Evolutionary conservation across 1,140 invertebrate species (phyloP), one percentile per base, ranked within the genome.

Genomic region (Drosophila pseudoananassae): DNA sequence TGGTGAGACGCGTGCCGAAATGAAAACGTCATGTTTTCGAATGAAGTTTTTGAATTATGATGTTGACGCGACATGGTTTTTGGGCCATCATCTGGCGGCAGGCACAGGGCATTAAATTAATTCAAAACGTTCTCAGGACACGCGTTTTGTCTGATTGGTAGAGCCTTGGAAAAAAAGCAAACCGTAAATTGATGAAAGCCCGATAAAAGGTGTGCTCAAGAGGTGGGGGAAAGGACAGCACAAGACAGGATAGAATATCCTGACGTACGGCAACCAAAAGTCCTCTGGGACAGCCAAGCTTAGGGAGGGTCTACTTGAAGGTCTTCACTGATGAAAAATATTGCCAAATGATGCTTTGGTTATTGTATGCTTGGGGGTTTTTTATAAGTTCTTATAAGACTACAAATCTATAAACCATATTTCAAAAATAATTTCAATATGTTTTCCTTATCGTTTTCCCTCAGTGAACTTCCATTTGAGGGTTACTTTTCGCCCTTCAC

Each of bases 1-100:
- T 40, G 55, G 17, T 33, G 55, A 49, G 56, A 59, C 83, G 82
- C 82, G 82, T 88, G 82, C 82, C 82, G 78, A 85, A 85, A 85
- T 88, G 83, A 87, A 87, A 87, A 88, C 83, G 82, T 87, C 82
- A 87, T 87, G 82, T 88, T 87, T 87, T 87, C 71, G 83, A 88
- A 87, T 87, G 78, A 88, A 83, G 75, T 88, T 87, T 87, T 88
- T 87, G 82, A 87, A 87, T 87, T 87, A 88, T 87, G 82, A 81
- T 84, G 81, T 84, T 84, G 75, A 60, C 66, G 78, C 78, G 65
- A 69, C 78, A 58, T 59, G 54, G 47, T 57, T 45, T 64, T 70
- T 69, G 49, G 53, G 56, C 69, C 82, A 87, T 85, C 81, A 81
- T 87, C 78, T 81, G 82, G 65, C 63, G 10, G 50, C 80, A 45